Base-by-base conservation (phyloP, 1,140 invertebrate genomes). In the Drosophila gunungcola region DNA sequence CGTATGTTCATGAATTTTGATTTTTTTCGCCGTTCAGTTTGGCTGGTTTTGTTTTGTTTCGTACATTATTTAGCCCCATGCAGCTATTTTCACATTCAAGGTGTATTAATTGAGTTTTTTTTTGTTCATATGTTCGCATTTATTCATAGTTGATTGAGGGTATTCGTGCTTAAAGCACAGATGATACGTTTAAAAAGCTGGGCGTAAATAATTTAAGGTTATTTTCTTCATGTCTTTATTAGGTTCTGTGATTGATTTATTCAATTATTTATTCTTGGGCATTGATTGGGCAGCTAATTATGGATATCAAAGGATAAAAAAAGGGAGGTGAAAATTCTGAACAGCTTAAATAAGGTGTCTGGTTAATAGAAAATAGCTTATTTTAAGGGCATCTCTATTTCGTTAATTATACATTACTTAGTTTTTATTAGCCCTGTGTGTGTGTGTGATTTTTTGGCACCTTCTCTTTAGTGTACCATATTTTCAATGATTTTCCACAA, bases 31-130 rank as follows among this genome's bases (percentile, higher is more conserved):
- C 49, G 34, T 38, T 67, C 13, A 25, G 29, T 64, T 53, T 13
- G 25, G 32, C 12, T 46, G 16, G 21, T 53, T 53, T 34, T 56
- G 42, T 70, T 70, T 56, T 55, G 42, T 70, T 56, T 69, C 29
- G 67, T 70, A 57, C 64, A 57, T 67, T 69, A 69, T 69, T 55
- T 69, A 48, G 54, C 60, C 56, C 39, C 65, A 58, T 78, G 58
- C 58, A 43, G 64, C 63, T 76, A 80, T 80, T 78, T 78, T 78
- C 76, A 80, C 62, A 74, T 78, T 85, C 73, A 85, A 85, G 81
- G 81, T 85, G 73, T 85, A 69, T 77, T 80, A 85, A 60, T 86
- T 85, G 70, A 62, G 67, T 80, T 77, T 73, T 83, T 38, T 72
- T 54, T 34, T 45, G 27, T 53, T 75, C 42, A 73, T 56, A 80